Evolutionary conservation across 2,113 vertebrate genomes (phyloP).

Genomic region (Poecilia latipinna): DNA sequence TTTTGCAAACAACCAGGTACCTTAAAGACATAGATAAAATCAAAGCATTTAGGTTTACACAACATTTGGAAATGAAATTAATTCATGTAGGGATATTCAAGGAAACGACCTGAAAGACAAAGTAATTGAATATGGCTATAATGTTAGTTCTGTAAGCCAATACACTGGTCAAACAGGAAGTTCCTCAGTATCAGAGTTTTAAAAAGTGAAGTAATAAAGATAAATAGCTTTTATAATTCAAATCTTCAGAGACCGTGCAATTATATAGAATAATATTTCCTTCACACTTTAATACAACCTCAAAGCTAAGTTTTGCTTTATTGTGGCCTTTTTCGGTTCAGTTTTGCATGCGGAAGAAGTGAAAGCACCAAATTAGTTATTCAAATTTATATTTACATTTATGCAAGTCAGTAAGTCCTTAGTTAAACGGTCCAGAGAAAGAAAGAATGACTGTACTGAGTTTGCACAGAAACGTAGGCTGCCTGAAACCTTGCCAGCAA

Average conservation of each 20-base stretch:
- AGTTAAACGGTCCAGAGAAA: neutral
- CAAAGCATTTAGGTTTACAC: neutral
- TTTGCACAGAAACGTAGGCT: neutral
- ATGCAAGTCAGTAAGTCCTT: neutral
- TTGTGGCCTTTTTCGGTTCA: neutral
- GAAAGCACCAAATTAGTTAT: neutral
- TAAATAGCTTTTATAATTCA: too few relatives aligned
- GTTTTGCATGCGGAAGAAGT: neutral
- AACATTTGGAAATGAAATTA: neutral
- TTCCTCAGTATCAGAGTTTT: neutral
- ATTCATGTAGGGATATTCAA: neutral
- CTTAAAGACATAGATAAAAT: conserved; percentile 43
- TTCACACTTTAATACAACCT: neutral
- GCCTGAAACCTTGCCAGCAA: conserved; percentile 6
- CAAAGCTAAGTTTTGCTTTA: neutral
- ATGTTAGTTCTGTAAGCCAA: neutral
- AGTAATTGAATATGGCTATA: neutral
- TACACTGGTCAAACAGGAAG: conserved; percentile 10
- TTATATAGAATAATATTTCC: neutral
- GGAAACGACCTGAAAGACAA: neutral
- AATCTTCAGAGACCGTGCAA: neutral
- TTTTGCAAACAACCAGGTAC: conserved; percentile 54
- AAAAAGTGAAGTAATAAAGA: neutral
- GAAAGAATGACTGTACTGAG: neutral
- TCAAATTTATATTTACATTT: conserved; percentile 3